phyloP scores from a whole-genome alignment of 2,888 invertebrate species.

The Ennomos fuscantarius region DNA sequence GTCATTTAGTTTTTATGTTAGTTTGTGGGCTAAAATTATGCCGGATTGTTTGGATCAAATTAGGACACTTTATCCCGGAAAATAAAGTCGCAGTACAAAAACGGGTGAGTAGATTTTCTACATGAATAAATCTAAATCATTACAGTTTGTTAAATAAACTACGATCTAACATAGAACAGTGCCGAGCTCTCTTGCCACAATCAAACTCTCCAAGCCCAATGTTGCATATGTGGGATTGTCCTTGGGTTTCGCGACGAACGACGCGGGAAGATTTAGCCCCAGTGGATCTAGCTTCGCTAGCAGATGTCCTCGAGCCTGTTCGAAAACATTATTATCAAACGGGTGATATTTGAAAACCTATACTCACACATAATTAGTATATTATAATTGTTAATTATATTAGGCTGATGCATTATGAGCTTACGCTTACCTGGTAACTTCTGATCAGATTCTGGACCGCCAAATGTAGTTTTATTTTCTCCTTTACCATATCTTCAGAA shows the following conservation, averaged over 20 bases:
- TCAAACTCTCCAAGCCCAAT: constrained; percentile 53
- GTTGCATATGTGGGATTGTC: constrained; percentile 37
- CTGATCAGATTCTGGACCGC: constrained; percentile 89
- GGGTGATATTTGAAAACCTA: too few species aligned
- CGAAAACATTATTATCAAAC: background rate
- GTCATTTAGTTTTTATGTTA: too few species aligned
- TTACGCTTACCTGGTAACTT: constrained; percentile 84
- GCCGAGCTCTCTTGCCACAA: constrained; percentile 68
- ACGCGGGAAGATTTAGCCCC: constrained; percentile 81
- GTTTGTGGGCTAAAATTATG: too few species aligned
- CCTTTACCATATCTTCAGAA: constrained; percentile 36
- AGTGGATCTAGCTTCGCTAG: constrained; percentile 93
- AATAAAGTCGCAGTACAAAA: too few species aligned
- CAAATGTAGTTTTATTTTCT: constrained; percentile 78
- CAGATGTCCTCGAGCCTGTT: constrained; percentile 93
- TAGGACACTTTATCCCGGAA: too few species aligned
- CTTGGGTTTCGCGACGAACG: constrained; percentile 47
- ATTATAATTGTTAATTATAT: too few species aligned
- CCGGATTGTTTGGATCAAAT: too few species aligned
- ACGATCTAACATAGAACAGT: constrained; percentile 53
- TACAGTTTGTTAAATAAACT: background rate
- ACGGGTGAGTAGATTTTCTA: too few species aligned
- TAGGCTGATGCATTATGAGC: too few species aligned
- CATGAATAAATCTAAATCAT: too few species aligned
- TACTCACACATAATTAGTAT: background rate